Base-by-base conservation (phyloP, 2,113 vertebrate genomes). In the Aix galericulata region DNA sequence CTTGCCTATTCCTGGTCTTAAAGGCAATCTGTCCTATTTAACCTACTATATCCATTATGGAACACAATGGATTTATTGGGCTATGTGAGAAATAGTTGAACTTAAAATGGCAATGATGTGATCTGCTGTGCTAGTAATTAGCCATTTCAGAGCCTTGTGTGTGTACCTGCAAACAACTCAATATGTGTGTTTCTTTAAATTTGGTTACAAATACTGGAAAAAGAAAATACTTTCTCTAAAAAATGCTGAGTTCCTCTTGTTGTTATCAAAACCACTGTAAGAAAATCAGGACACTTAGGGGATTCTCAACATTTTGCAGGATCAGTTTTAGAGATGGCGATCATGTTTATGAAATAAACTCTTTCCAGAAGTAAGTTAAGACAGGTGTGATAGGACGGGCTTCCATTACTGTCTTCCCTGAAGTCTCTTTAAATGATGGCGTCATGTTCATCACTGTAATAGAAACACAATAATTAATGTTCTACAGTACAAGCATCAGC, bases 391-490 rank as follows among this genome's bases (percentile, higher is more conserved):
- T 3, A 82, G n/a, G 52, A 38, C 73, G 52, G 17, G 42, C 50
- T 85, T 87, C 82, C 88, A 86, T 50, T 53, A 82, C 40, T 69
- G 58, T 85, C 44, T 83, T 94, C 82, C 74, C 48, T 63, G 68
- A 82, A 80, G 52, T 68, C 36, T 93, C 86, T 94, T 98, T 98
- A 98, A 97, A 98, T 98, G 95, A 98, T 98, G 91, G 98, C 98
- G 90, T 98, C 98, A 0, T 98, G 98, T 97, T 98, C 98, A 82
- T 98, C 98, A 26, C 98, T 98, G 97, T 60, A 98, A 98, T 0
- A 96, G 86, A 95, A 95, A 97, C 74, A 93, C 31, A 71, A 21
- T 21, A 66, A 79, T 96, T 86, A 89, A 46, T 11, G 12, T 46
- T 74, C n/a, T 75, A 40, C 38, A 77, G 25, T 52, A 66, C n/a